These are phyloP conservation scores for Leptatherina wallacei DNA, from an alignment of 2,797 vertebrate species.

Conservation along the genomic window DNA sequence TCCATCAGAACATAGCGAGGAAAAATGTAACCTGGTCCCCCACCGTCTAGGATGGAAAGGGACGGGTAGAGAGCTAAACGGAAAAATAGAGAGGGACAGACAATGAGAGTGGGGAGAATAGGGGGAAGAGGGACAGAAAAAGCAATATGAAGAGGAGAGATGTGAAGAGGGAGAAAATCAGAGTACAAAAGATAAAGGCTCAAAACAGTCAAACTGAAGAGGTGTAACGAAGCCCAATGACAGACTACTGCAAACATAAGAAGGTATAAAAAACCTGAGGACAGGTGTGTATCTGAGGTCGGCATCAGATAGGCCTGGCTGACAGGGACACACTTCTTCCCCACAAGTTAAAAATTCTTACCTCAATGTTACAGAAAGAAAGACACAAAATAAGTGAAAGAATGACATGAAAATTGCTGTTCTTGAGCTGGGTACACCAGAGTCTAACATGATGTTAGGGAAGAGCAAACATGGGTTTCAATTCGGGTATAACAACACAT, in stretches of 20 bases:
- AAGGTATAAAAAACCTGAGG: slow-evolving; percentile 3
- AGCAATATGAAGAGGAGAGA: not conserved
- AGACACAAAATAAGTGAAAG: not conserved
- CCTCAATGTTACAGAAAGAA: not conserved
- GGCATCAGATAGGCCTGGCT: not conserved
- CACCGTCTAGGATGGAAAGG: not conserved
- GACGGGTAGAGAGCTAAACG: not conserved
- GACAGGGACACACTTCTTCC: slow-evolving; percentile 11
- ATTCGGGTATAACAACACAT: not conserved
- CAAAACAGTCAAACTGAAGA: not conserved
- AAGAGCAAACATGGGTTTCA: not conserved
- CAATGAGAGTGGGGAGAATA: not conserved
- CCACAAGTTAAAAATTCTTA: slow-evolving; percentile 3
- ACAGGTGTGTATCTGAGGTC: slow-evolving; percentile 9
- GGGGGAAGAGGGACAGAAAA: not conserved
- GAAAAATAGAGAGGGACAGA: not conserved
- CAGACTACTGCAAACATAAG: not conserved
- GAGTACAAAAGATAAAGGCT: not conserved
- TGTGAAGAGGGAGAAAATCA: not conserved
- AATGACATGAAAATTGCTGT: not conserved
- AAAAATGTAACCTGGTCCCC: slow-evolving; percentile 38
- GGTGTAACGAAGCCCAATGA: not conserved
- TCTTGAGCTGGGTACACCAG: not conserved
- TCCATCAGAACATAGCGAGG: slow-evolving; percentile 60
- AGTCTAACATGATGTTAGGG: not conserved